Conservation (phyloP, 2,113 vertebrate species). For the Actenoides hombroni region DNA sequence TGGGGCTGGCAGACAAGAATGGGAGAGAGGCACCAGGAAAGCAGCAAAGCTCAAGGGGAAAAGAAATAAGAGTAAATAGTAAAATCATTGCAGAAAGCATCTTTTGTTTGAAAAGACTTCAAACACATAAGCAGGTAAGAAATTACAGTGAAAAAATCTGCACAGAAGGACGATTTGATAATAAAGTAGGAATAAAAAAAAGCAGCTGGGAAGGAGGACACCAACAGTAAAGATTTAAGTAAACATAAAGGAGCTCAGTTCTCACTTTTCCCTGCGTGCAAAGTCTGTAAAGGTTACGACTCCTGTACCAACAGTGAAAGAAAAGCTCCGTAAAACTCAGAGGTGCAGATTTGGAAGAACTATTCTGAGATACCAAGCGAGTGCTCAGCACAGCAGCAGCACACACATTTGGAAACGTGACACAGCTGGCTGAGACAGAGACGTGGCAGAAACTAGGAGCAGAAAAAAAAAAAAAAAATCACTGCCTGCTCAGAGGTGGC, state of each 20-base stretch:
- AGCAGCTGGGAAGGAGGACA: background rate
- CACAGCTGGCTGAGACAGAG: background rate
- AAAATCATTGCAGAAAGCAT: background rate
- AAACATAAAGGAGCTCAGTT: background rate
- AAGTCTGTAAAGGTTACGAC: background rate
- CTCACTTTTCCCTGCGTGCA: background rate
- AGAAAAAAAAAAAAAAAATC: conserved; percentile 24
- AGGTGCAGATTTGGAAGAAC: background rate
- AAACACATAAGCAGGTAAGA: background rate
- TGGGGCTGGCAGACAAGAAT: conserved; percentile 28
- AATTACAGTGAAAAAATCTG: background rate
- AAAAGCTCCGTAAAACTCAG: background rate
- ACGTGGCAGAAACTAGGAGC: background rate
- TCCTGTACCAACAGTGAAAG: background rate
- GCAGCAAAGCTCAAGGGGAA: background rate
- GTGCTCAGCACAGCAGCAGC: background rate
- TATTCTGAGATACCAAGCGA: background rate
- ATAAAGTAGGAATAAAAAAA: background rate
- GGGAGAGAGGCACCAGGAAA: conserved; percentile 14
- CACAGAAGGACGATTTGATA: background rate
- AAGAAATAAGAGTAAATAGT: background rate
- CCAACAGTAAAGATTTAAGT: background rate
- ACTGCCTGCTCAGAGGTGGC: background rate
- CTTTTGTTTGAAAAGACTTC: background rate
- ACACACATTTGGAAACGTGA: background rate